Evolutionary conservation across 2,113 vertebrate species (phyloP).

Genomic region (Monopterus albus): DNA sequence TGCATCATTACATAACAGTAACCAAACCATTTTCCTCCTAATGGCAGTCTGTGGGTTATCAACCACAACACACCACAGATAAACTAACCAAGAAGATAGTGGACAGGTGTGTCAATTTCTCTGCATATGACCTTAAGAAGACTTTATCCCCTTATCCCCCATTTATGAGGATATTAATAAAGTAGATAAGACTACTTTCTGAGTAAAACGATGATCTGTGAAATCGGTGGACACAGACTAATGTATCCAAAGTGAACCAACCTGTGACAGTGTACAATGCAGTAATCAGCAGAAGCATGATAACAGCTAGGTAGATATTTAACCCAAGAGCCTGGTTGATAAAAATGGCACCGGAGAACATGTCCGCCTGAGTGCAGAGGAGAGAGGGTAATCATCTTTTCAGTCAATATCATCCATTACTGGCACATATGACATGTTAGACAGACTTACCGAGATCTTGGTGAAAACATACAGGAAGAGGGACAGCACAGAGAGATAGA

Average conservation of each 20-base stretch:
- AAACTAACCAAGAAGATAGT: slow-evolving; percentile 6
- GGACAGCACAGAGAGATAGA: slow-evolving; percentile 94
- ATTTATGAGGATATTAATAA: background rate
- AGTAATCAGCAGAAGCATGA: slow-evolving; percentile 88
- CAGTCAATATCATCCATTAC: background rate
- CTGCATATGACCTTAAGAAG: slow-evolving; percentile 22
- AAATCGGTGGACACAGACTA: background rate
- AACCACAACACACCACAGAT: slow-evolving; percentile 55
- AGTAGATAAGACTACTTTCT: slow-evolving; percentile 58
- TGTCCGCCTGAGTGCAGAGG: slow-evolving; percentile 86
- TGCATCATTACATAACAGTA: slow-evolving; percentile 31
- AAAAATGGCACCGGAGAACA: slow-evolving; percentile 95
- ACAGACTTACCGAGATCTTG: slow-evolving; percentile 95
- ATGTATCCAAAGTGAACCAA: slow-evolving; percentile 45
- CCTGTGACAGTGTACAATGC: slow-evolving; percentile 95
- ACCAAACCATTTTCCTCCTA: slow-evolving; percentile 50
- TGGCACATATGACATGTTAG: background rate
- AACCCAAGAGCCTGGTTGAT: slow-evolving; percentile 90
- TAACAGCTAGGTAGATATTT: slow-evolving; percentile 92
- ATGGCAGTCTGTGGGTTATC: slow-evolving; percentile 61
- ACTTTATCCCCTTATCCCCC: slow-evolving; percentile 62
- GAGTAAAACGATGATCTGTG: background rate
- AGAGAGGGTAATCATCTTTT: background rate
- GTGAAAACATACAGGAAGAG: slow-evolving; percentile 92
- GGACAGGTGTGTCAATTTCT: background rate